These are phyloP conservation scores for Siniperca chuatsi DNA, from an alignment of 2,113 vertebrate species.

Conservation along the genomic window DNA sequence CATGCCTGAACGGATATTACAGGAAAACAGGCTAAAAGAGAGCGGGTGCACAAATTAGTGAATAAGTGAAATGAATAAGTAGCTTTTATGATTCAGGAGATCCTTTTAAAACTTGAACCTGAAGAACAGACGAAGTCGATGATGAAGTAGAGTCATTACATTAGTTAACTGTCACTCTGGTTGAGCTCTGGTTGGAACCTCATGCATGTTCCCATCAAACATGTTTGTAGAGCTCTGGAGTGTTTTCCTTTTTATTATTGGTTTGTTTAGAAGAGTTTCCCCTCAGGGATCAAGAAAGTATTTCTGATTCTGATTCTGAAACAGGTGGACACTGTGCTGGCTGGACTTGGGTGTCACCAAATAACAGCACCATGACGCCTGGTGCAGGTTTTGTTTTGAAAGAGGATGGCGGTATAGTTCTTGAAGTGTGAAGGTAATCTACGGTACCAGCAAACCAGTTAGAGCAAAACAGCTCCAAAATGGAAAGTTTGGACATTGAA, in stretches of 20 bases:
- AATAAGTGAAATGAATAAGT: conserved; percentile 1
- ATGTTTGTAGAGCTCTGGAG: neutral
- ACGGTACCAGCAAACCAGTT: neutral
- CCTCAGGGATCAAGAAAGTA: too few species aligned
- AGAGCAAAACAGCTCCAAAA: neutral
- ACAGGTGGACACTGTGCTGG: neutral
- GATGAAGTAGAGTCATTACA: neutral
- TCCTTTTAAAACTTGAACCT: too few species aligned
- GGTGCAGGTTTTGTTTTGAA: conserved; percentile 11
- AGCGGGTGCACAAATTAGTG: neutral
- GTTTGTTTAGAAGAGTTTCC: conserved; percentile 26
- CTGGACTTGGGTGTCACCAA: conserved; percentile 33
- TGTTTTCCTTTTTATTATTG: neutral
- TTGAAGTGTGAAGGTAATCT: neutral
- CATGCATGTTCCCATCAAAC: neutral
- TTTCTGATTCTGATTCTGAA: neutral
- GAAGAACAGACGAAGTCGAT: neutral
- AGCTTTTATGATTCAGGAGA: neutral
- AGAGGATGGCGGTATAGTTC: neutral
- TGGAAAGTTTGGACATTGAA: neutral
- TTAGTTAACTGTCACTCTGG: neutral
- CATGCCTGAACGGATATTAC: neutral
- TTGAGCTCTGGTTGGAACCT: neutral
- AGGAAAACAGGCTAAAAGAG: neutral
- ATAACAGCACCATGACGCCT: neutral